Evolutionary conservation across 2,888 invertebrate species (phyloP), one percentile per base, ranked within the genome.

Genomic region (Herminia tarsipennalis): DNA sequence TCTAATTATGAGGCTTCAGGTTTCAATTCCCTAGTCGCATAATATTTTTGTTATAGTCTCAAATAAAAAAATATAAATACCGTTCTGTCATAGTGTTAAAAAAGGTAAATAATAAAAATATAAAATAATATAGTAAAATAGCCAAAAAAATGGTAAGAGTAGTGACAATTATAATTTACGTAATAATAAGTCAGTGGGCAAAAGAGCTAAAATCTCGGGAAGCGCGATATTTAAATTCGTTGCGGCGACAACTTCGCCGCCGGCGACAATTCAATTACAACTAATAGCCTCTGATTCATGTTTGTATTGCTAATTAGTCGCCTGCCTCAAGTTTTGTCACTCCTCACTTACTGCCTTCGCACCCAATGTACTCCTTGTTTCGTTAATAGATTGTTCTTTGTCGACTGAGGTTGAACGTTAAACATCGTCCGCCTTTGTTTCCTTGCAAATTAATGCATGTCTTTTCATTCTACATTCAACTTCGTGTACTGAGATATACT

Each of bases 211-310:
- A 80, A 86, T 76, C 77, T 78, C 81, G 76, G 77, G 77, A 77
- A 86, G 81, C 81, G 81, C 74, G 83, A 89, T 88, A 89, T 89
- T 90, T 89, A 89, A 90, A 90, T 90, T 88, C 75, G 76, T 76
- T 77, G 77, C 76, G 78, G 85, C 81, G 77, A 73, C 80, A 88
- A 87, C 85, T 88, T 83, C 78, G 80, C 84, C 82, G 82, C 80
- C 86, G 73, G 82, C 84, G 88, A 81, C 85, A 84, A 90, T 91
- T 90, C 88, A 90, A 91, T 90, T 91, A 91, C 86, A 88, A 88
- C 86, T 90, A 90, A 91, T 91, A 89, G 90, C 88, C 87, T 76
- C 88, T 89, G 90, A 91, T 91, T 91, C 90, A 90, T 90, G 90
- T 90, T 91, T 91, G 90, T 90, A 89, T 88, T 87, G 86, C 86